Evolutionary conservation across 2,113 vertebrate genomes (phyloP).

Genomic region (Planiliza haematocheilus): DNA sequence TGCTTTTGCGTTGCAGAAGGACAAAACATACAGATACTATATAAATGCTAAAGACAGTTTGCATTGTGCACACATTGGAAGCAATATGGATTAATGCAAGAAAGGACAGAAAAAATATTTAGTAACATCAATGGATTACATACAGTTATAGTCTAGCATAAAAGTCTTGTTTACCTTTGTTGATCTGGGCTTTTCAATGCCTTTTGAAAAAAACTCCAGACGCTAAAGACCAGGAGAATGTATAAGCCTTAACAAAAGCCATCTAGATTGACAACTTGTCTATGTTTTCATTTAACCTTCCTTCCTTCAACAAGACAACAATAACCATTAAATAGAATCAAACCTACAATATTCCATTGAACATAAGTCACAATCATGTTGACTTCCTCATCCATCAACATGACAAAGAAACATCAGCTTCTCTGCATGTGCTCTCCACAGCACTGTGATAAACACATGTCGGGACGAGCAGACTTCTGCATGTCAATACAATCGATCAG

Average conservation of each 20-base stretch:
- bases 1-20: too few relatives aligned
- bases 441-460: conserved; percentile 63
- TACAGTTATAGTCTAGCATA: too few relatives aligned
- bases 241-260: too few relatives aligned
- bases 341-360: not conserved
- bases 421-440: conserved; percentile 19
- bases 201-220: too few relatives aligned
- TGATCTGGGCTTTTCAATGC: not conserved
- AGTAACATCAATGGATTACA: too few relatives aligned
- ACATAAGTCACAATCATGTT: not conserved
- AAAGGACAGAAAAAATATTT: too few relatives aligned
- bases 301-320: not conserved
- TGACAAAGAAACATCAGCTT: conserved; percentile 16
- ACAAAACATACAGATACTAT: too few relatives aligned
- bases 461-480: conserved; percentile 37
- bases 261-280: too few relatives aligned
- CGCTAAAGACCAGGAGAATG: not conserved
- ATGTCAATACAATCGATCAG: conserved; percentile 62
- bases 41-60: too few relatives aligned
- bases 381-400: conserved; percentile 30
- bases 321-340: not conserved
- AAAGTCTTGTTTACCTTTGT: not conserved
- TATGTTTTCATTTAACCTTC: too few relatives aligned
- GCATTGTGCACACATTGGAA: too few relatives aligned
- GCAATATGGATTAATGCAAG: too few relatives aligned